Conservation (phyloP, 2,888 invertebrate species). For the Mantis religiosa region DNA sequence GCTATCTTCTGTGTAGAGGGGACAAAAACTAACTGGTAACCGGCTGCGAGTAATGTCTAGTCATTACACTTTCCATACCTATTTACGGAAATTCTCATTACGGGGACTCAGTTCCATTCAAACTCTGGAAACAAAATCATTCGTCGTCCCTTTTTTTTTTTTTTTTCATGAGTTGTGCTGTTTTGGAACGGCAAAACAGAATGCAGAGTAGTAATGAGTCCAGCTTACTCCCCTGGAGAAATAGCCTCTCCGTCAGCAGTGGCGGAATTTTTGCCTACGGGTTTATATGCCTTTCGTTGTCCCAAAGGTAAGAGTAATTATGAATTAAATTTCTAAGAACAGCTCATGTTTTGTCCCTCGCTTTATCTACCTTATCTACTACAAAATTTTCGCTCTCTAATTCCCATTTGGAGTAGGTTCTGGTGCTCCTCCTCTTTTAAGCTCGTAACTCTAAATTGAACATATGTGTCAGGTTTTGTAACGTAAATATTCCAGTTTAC, state of each 20-base stretch:
- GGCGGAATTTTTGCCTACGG: not conserved
- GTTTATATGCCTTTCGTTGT: no score
- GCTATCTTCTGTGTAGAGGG: not conserved
- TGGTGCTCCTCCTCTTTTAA: no score
- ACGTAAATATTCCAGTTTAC: no score
- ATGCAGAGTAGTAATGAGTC: not conserved
- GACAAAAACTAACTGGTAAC: not conserved
- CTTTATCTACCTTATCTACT: no score
- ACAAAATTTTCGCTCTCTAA: no score
- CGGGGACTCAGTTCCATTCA: not conserved
- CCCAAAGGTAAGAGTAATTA: no score
- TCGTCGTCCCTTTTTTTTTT: not conserved
- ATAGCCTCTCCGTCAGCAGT: not conserved
- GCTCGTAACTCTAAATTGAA: no score
- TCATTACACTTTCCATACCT: not conserved
- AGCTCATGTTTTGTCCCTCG: no score
- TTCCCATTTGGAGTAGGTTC: no score
- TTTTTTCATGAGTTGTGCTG: not conserved
- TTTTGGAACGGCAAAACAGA: not conserved
- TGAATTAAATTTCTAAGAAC: no score
- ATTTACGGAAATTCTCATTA: not conserved
- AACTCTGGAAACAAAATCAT: not conserved
- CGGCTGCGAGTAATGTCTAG: no score
- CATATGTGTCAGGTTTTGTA: no score
- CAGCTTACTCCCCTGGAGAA: not conserved